Evolutionary conservation across 1,140 invertebrate species (phyloP), one percentile per base, ranked within the genome.

Genomic region (Aphaenogaster ashmeadi): DNA sequence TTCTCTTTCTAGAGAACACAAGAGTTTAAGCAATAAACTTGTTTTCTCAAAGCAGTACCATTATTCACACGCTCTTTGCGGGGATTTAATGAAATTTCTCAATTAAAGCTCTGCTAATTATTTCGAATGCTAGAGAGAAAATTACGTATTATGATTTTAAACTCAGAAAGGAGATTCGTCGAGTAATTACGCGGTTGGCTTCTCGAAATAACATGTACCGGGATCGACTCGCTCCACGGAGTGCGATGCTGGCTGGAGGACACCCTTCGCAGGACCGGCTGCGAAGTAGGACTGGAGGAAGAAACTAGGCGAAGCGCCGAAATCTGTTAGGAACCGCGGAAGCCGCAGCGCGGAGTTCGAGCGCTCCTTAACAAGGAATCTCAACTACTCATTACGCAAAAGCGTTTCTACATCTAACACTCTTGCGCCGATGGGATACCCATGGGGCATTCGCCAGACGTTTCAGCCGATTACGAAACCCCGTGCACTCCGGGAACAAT

Each of bases 351-450:
- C 87, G 87, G 84, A 93, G 91, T 92, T 90, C 88, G 87, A 62
- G 27, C 87, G 84, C 86, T 89, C 80, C 89, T 93, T 89, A 83
- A 91, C 92, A 88, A 92, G 90, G 91, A 92, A 89, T 75, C 91
- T 92, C 92, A 88, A 92, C 92, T 90, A 92, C 92, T 93, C 91
- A 90, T 93, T 92, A 93, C 86, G 88, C 87, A 86, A 71, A 79
- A 83, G 80, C 75, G 88, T 90, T 90, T 83, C 89, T 87, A 78
- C 71, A 83, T 87, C 83, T 52, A 87, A 80, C 88, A 78, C 86
- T 90, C 56, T 66, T 84, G 80, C 41, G 69, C 27, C 69, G 80
- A 60, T 66, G 50, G 27, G 66, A 87, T 60, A 60, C 69, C 89
- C 77, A 60, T 44, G 38, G 78, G 89, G 54, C 71, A 83, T 89